Conservation (phyloP, 1,140 invertebrate species). For the Lucilia sericata region DNA sequence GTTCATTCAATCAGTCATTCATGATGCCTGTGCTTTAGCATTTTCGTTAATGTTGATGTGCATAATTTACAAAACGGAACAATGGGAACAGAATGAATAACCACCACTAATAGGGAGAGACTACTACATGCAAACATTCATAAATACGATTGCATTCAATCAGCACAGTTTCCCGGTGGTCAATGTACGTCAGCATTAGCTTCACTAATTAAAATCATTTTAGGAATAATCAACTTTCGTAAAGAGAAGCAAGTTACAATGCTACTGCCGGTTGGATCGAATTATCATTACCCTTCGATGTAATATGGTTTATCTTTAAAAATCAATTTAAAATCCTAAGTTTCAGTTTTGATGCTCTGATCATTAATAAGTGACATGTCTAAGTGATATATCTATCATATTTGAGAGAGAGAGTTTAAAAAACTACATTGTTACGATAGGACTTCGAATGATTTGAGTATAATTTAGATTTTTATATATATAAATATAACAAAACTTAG, state of each 20-base stretch:
- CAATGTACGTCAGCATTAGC: slow-evolving; percentile 33
- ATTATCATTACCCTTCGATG: background rate
- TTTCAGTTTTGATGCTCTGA: too few species aligned
- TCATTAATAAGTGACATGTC: too few species aligned
- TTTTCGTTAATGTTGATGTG: slow-evolving; percentile 19
- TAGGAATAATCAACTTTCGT: background rate
- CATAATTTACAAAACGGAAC: slow-evolving; percentile 19
- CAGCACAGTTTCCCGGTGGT: slow-evolving; percentile 31
- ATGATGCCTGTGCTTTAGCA: background rate
- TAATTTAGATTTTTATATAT: too few species aligned
- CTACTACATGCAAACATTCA: background rate
- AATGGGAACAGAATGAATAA: background rate
- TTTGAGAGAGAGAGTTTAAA: too few species aligned
- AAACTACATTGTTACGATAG: too few species aligned
- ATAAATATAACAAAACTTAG: background rate
- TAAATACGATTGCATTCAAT: background rate
- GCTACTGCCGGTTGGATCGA: background rate
- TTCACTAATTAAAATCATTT: slow-evolving; percentile 45
- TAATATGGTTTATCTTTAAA: too few species aligned
- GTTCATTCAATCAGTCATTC: slow-evolving; percentile 9
- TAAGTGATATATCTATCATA: too few species aligned
- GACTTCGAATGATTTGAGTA: too few species aligned
- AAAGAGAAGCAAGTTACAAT: background rate
- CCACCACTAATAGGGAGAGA: background rate
- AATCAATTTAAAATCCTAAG: too few species aligned